These are phyloP conservation scores for Diarsia mendica DNA, from an alignment of 2,888 invertebrate genomes.

Conservation along the genomic window DNA sequence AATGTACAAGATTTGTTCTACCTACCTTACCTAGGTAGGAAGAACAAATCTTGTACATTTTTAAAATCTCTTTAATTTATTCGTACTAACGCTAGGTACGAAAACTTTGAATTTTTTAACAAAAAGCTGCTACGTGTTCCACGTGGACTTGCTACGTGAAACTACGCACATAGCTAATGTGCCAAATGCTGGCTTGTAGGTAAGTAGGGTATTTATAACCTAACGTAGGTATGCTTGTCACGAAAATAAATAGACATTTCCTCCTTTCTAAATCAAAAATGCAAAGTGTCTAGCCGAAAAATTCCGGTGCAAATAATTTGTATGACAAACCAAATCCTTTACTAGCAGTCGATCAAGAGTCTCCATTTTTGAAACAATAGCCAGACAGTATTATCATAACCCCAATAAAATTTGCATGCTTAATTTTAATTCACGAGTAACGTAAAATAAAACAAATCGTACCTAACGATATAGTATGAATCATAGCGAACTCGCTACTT, in stretches of 20 bases:
- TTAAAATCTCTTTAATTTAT: no score
- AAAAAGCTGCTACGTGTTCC: not conserved
- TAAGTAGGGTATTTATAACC: not conserved
- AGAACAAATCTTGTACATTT: no score
- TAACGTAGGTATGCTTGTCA: slow-evolving; percentile 11
- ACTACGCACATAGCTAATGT: not conserved
- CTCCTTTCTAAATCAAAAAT: slow-evolving; percentile 3
- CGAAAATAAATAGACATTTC: slow-evolving; percentile 6
- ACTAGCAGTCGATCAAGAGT: slow-evolving; percentile 22
- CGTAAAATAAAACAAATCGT: slow-evolving; percentile 28
- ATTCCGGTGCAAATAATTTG: not conserved
- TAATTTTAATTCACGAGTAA: slow-evolving; percentile 42
- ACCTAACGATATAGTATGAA: slow-evolving; percentile 49
- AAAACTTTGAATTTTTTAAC: not conserved
- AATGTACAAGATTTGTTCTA: not conserved
- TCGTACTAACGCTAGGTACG: not conserved
- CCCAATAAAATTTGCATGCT: slow-evolving; percentile 53
- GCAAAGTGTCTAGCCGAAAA: slow-evolving; percentile 6
- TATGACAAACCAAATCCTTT: slow-evolving; percentile 16
- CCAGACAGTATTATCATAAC: slow-evolving; percentile 45
- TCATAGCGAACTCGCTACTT: slow-evolving; percentile 54
- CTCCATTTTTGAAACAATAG: slow-evolving; percentile 35
- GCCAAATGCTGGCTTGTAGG: not conserved
- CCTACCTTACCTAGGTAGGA: not conserved
- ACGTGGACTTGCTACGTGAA: not conserved